Base-by-base conservation (phyloP, 2,888 invertebrate genomes). In the Abrostola triplasia region DNA sequence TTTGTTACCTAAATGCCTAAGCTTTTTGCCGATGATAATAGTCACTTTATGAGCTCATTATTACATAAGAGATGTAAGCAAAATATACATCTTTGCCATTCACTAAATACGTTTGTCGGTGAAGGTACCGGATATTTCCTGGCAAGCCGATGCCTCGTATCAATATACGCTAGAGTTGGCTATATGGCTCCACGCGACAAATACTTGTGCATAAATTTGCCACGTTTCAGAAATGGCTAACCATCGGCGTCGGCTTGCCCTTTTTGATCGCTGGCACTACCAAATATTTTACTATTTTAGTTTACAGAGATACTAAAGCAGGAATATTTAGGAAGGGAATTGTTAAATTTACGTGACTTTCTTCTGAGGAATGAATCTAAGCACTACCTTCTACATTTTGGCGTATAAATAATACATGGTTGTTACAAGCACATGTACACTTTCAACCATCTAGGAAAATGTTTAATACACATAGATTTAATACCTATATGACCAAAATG, bases 171-270 rank as follows among this genome's bases (percentile, higher is more conserved):
- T 37, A 41, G 51, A 41, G 36, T 42, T 51, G 1, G 36, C 57
- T 49, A 9, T 11, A 40, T 40, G 37, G 38, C 48, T 12, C 13
- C 24, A 51, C 42, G 36, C 36, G 51, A 44, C 36, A 24, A 50
- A 50, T 58, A 41, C 40, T 57, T 49, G 48, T 57, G 40, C 41
- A 57, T 57, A 57, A 35, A 57, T 49, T 41, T 50, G 12, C 36
- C 50, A 42, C 49, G 51, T 51, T 44, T 50, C 8, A 58, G 42
- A n/a, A 42, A 42, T 44, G 12, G 35, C 35, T 53, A 35, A 41
- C 13, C 11, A 13, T 6, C 12, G 9, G 9, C 44, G 44, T 6
- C 12, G 9, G 9, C 44, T 24, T 24, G 13, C 13, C 38, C 40
- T 52, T 40, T 40, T 41, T 9, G 41, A 41, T 53, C 41, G 6